Evolutionary conservation across 2,888 invertebrate genomes (phyloP), one percentile per base, ranked within the genome.

Genomic region (Rutpela maculata): DNA sequence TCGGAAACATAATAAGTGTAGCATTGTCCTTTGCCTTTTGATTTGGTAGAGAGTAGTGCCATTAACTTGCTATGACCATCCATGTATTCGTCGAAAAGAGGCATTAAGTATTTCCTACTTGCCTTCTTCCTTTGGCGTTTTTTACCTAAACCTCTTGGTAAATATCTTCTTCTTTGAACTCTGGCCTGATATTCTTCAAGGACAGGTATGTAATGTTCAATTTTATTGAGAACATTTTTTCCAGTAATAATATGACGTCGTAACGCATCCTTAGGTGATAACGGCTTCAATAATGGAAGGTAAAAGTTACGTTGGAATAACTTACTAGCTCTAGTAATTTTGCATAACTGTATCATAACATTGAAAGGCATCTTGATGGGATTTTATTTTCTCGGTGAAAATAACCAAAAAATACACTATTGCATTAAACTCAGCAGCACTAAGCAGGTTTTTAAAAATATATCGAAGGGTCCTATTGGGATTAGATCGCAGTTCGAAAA

Each of bases 231-330:
- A 81, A 95, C 93, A 55, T 95, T 94, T 88, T 95, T 95, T 66
- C 95, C 95, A 67, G 95, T 95, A 84, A 96, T 95, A 83, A 95
- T 93, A 89, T 95, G 95, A 88, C 94, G 93, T 79, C 95, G 92
- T 86, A 94, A 93, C 1, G 96, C 96, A 87, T 96, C 95, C n/a
- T 95, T 95, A 15, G 96, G 95, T 67, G 95, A 95, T 78, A 96
- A 94, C 4, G 96, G 95, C 63, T 95, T 95, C 82, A 96, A 91
- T 70, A 96, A 91, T 19, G 96, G 96, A 86, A 96, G 94, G 88
- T 95, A 96, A 89, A 96, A 95, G 72, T 95, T 95, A 87, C 95
- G 94, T 71, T 95, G 96, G 86, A 96, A 92, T 85, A 95, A 94
- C 84, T 94, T 92, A 89, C 95, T 95, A 88, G 93, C 93, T 85